Conservation (phyloP, 2,888 invertebrate species). For the Pammene fasciana region DNA sequence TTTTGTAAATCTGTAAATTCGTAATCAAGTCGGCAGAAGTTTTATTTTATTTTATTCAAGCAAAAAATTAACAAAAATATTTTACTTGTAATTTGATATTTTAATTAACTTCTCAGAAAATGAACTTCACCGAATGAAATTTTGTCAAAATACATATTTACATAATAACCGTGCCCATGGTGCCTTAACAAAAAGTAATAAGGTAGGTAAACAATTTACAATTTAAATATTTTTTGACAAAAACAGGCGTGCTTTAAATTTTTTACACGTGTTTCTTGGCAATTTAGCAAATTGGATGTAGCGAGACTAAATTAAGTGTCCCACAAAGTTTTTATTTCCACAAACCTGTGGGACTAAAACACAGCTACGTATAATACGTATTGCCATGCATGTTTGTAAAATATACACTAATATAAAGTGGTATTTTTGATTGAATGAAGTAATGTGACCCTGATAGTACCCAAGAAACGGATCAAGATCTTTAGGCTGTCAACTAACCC, state of each 20-base stretch:
- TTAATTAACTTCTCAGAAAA: conserved; percentile 16
- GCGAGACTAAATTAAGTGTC: background rate
- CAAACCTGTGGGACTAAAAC: too few relatives aligned
- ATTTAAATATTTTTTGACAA: conserved; percentile 5
- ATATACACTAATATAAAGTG: too few relatives aligned
- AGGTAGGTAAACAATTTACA: conserved; percentile 8
- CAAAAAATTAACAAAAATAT: background rate
- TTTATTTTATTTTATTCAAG: too few relatives aligned
- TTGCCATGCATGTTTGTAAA: too few relatives aligned
- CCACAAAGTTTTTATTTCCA: too few relatives aligned
- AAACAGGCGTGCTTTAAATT: background rate
- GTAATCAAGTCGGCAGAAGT: too few relatives aligned
- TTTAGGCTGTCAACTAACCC: too few relatives aligned
- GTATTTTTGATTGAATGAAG: too few relatives aligned
- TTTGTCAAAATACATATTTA: conserved; percentile 26
- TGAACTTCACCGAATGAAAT: conserved; percentile 19
- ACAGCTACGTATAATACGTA: too few relatives aligned
- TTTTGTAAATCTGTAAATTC: too few relatives aligned
- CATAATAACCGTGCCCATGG: conserved; percentile 1
- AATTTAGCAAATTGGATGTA: conserved; percentile 1
- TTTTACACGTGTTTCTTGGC: conserved; percentile 1
- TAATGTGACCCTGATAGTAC: too few relatives aligned
- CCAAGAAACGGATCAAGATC: too few relatives aligned
- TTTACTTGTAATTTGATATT: background rate
- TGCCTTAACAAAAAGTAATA: conserved; percentile 12